Percentiles rank a stretch among this genome's conserved stretches.
These are phyloP conservation scores for Drosophila colorata DNA, from an alignment of 2,888 invertebrate genomes.

Conservation along the genomic window DNA sequence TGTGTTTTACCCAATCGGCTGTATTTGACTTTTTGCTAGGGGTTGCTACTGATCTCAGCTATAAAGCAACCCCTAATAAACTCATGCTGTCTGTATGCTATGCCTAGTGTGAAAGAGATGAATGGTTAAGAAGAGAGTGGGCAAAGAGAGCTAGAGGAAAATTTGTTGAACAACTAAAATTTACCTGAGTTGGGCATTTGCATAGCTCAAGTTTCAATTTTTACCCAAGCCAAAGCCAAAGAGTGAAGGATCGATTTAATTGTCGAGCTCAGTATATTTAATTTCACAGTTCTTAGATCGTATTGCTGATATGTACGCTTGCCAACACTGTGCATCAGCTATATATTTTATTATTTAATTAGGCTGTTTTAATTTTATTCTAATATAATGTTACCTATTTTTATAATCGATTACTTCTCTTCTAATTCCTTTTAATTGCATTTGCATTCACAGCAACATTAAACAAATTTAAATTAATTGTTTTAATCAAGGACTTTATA, in stretches of 20 bases:
- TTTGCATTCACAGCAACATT: too few species aligned
- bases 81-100: not conserved
- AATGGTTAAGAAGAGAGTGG: not conserved
- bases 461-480: too few species aligned
- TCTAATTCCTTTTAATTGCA: not conserved
- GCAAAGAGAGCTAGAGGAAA: not conserved
- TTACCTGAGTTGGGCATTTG: slow-evolving; percentile 10
- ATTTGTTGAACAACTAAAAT: not conserved
- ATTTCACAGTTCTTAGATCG: not conserved
- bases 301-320: not conserved
- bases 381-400: not conserved
- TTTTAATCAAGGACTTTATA: too few species aligned
- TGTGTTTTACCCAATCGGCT: slow-evolving; percentile 45
- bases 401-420: not conserved
- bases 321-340: not conserved
- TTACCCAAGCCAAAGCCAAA: not conserved
- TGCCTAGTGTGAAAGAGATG: slow-evolving; percentile 13
- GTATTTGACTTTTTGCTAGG: slow-evolving; percentile 12
- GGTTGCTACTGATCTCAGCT: slow-evolving; percentile 57
- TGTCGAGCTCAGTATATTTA: not conserved
- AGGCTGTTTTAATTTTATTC: not conserved
- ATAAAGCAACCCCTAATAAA: slow-evolving; percentile 52
- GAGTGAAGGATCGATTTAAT: not conserved
- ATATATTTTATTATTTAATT: not conserved
- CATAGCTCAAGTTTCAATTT: slow-evolving; percentile 24